A percentile compares a stretch with the other conserved stretches of the same genome.
phyloP scores from a whole-genome alignment of 2,888 invertebrate species.

The Unio delphinus region DNA sequence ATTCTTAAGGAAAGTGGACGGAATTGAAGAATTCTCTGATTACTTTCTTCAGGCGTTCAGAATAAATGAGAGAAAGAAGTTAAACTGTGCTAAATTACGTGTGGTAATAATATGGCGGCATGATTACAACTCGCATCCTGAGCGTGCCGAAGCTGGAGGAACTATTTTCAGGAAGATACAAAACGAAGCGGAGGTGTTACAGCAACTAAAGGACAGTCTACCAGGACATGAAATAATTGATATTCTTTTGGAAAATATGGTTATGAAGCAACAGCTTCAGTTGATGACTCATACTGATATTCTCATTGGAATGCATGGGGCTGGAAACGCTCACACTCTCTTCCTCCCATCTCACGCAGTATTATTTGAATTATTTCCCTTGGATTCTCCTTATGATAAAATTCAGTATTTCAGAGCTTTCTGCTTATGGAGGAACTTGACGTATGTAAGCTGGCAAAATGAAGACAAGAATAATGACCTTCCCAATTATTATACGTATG shows the following conservation, averaged over 20 bases:
- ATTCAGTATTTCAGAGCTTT: slow-evolving; percentile 27
- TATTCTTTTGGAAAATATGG: slow-evolving; percentile 23
- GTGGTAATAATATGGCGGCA: slow-evolving; percentile 23
- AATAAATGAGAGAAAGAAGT: slow-evolving; percentile 6
- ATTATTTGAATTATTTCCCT: slow-evolving; percentile 31
- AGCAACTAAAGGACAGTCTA: slow-evolving; percentile 10
- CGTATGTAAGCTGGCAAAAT: slow-evolving; percentile 33
- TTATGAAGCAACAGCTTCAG: slow-evolving; percentile 25
- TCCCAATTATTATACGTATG: slow-evolving; percentile 19
- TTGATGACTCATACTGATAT: slow-evolving; percentile 27
- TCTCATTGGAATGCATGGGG: slow-evolving; percentile 37
- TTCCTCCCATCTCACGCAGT: slow-evolving; percentile 29
- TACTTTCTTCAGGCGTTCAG: slow-evolving; percentile 23
- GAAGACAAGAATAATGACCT: slow-evolving; percentile 21
- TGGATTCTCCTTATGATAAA: slow-evolving; percentile 27
- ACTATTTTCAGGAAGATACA: slow-evolving; percentile 26
- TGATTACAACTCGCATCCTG: slow-evolving; percentile 31
- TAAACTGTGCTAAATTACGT: slow-evolving; percentile 19
- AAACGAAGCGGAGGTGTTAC: slow-evolving; percentile 25
- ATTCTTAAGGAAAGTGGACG: slow-evolving; percentile 12
- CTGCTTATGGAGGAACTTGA: slow-evolving; percentile 26
- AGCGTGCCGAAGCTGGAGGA: slow-evolving; percentile 17
- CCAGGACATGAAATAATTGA: slow-evolving; percentile 4
- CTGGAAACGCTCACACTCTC: slow-evolving; percentile 28
- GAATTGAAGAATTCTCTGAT: slow-evolving; percentile 18